Conservation (phyloP, 2,113 vertebrate genomes). For the Phalacrocorax pelagicus region DNA sequence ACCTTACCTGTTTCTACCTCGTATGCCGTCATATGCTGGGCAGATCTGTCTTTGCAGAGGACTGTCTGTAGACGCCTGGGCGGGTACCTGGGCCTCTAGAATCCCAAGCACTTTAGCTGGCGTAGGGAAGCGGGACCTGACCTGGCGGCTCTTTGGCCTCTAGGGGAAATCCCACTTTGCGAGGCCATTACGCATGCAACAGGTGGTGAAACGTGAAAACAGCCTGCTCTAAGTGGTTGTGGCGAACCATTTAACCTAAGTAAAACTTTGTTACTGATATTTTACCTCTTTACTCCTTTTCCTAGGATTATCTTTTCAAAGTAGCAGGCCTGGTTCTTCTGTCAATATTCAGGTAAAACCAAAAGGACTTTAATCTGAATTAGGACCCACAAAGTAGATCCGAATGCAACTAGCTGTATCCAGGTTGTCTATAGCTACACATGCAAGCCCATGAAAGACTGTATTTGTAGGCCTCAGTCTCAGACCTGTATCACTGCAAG, state of each 20-base stretch:
- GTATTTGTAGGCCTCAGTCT: not conserved
- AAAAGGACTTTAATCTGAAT: not conserved
- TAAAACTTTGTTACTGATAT: not conserved
- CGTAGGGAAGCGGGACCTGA: not conserved
- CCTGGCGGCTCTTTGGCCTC: not conserved
- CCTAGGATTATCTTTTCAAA: not conserved
- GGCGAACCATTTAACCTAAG: not conserved
- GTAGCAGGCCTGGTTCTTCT: not conserved
- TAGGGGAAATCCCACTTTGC: not conserved
- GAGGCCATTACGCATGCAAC: rapidly evolving
- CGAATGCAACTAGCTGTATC: not conserved
- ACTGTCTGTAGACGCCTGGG: not conserved
- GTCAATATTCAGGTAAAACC: not conserved
- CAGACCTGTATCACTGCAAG: not conserved
- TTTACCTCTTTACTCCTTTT: not conserved
- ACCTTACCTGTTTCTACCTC: not conserved
- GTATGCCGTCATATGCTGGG: not conserved
- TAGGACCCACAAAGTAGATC: not conserved
- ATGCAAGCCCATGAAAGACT: not conserved
- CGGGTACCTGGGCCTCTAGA: not conserved
- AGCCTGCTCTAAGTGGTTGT: not conserved
- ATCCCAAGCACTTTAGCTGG: not conserved
- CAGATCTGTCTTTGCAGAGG: not conserved
- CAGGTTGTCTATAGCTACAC: not conserved
- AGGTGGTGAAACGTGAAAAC: not conserved